Conservation (phyloP, 2,797 vertebrate species). For the Chromobotia macracanthus region DNA sequence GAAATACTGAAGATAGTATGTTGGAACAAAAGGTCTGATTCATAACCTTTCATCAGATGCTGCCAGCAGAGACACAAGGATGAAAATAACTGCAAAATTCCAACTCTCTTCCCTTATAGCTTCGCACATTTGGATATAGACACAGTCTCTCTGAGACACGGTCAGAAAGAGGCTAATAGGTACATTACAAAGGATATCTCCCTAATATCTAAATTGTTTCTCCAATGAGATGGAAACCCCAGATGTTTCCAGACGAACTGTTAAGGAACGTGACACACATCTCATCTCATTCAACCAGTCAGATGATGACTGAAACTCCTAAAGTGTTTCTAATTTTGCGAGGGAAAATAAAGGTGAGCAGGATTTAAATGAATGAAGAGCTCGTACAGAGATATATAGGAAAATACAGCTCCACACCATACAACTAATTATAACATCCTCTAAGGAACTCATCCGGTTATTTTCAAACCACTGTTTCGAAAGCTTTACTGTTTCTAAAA, state of each 20-base stretch:
- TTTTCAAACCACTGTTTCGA: conserved; percentile 16
- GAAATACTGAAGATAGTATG: conserved; percentile 27
- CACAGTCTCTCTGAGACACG: conserved; percentile 2
- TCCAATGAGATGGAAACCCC: no score
- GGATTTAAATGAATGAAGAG: no score
- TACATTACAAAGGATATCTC: background rate
- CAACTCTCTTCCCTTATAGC: conserved; percentile 43
- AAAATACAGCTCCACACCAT: background rate
- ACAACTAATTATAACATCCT: conserved; percentile 17
- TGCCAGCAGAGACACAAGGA: conserved; percentile 36
- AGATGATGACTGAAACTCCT: no score
- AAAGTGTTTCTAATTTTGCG: no score
- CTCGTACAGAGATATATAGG: no score
- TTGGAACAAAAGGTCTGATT: conserved; percentile 40
- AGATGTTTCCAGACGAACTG: no score
- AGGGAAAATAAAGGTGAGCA: no score
- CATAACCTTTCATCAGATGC: conserved; percentile 28
- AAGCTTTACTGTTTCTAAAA: background rate
- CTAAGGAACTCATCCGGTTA: background rate
- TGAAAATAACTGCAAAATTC: conserved; percentile 52
- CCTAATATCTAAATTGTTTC: no score
- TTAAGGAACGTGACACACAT: background rate
- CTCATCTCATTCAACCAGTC: no score
- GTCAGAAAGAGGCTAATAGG: background rate
- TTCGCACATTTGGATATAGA: conserved; percentile 28